phyloP scores from a whole-genome alignment of 2,113 vertebrate genomes.

The Mobula hypostoma region DNA sequence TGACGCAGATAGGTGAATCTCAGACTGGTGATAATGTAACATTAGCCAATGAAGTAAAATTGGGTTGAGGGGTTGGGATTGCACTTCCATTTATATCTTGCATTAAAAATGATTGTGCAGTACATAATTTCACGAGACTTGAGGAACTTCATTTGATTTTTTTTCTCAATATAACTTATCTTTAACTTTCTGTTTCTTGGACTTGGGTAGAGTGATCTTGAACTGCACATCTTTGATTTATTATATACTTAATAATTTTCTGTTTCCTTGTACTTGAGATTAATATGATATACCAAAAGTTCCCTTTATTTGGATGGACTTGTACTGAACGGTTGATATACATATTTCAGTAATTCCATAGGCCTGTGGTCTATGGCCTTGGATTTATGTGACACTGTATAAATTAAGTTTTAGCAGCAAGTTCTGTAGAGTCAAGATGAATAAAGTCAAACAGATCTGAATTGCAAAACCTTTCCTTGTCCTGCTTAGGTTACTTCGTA shows the following conservation, averaged over 20 bases:
- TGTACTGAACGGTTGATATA: neutral
- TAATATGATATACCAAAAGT: neutral
- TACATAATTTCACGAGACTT: neutral
- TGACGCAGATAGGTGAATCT: neutral
- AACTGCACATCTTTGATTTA: neutral
- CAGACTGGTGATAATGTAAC: neutral
- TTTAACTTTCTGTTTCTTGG: neutral
- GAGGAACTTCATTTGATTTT: neutral
- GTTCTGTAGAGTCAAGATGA: neutral
- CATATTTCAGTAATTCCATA: neutral
- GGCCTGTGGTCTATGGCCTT: neutral
- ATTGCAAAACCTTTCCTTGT: neutral
- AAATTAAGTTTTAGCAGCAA: neutral
- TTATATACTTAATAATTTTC: neutral
- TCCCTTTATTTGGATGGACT: neutral
- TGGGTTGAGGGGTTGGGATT: neutral
- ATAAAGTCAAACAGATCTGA: slow-evolving; percentile 5
- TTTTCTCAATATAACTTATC: neutral
- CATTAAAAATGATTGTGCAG: neutral
- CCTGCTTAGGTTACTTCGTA: neutral
- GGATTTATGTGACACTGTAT: neutral
- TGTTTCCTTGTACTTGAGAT: neutral
- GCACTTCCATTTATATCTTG: neutral
- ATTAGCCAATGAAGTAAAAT: neutral
- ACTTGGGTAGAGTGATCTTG: neutral